A percentile compares a stretch with the other conserved stretches of the same genome.
These are phyloP conservation scores for Endomychus coccineus DNA, from an alignment of 2,888 invertebrate genomes.

Conservation along the genomic window DNA sequence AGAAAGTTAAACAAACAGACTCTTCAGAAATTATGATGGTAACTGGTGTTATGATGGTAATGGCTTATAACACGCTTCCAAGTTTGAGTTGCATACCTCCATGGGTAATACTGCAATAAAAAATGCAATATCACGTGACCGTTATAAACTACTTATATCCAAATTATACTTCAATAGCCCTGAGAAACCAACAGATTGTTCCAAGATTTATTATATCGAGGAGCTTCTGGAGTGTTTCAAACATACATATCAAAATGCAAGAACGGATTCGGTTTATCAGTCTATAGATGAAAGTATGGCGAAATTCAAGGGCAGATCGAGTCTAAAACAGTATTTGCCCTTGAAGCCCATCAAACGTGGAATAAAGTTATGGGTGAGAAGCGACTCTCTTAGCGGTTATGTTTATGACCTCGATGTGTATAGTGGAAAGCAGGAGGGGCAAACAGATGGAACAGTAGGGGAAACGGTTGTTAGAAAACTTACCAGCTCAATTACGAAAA, in stretches of 20 bases:
- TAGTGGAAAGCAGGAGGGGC: slow-evolving; percentile 20
- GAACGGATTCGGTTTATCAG: slow-evolving; percentile 12
- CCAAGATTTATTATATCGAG: slow-evolving; percentile 7
- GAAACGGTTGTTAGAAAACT: slow-evolving; percentile 23
- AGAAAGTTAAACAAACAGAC: slow-evolving; percentile 4
- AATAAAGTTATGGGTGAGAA: slow-evolving; percentile 17
- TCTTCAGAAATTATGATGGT: slow-evolving; percentile 6
- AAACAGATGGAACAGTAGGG: slow-evolving; percentile 23
- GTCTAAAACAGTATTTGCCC: slow-evolving; percentile 19
- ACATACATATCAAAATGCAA: slow-evolving; percentile 11
- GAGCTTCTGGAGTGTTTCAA: slow-evolving; percentile 12
- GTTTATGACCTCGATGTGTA: slow-evolving; percentile 24
- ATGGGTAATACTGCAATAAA: slow-evolving; percentile 20
- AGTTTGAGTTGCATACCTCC: slow-evolving; percentile 6
- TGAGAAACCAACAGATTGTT: too few species aligned
- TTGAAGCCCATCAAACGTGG: slow-evolving; percentile 15
- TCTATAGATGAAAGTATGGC: slow-evolving; percentile 9
- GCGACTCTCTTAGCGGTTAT: slow-evolving; percentile 18
- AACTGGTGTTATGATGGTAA: slow-evolving; percentile 6
- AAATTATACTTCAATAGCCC: slow-evolving; percentile 23
- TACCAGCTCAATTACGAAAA: not conserved
- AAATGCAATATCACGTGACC: slow-evolving; percentile 18
- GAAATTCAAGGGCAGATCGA: slow-evolving; percentile 17
- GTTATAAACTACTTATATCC: slow-evolving; percentile 18
- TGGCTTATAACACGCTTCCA: slow-evolving; percentile 5